Conservation (phyloP, 2,888 invertebrate species). For the Seladonia tumulorum region DNA sequence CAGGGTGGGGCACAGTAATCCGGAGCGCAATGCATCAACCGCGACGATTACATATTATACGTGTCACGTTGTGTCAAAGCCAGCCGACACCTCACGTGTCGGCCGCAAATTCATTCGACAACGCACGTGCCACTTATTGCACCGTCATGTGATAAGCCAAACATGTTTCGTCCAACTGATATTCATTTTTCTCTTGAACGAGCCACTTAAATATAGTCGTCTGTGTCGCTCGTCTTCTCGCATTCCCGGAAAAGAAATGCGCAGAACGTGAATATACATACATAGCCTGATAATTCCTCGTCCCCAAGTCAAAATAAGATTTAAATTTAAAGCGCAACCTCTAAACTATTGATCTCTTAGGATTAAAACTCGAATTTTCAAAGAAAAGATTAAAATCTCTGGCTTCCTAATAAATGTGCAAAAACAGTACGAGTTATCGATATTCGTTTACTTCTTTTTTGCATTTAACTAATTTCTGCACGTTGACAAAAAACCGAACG, state of each 20-base stretch:
- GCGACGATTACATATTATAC: constrained; percentile 74
- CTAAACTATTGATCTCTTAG: no score
- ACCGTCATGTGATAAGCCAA: constrained; percentile 37
- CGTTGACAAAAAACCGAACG: constrained; percentile 1
- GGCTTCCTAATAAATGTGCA: no score
- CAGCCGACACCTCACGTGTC: constrained; percentile 71
- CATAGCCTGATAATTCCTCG: no score
- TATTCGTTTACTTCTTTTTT: no score
- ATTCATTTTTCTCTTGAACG: constrained; percentile 40
- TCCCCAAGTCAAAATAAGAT: background rate
- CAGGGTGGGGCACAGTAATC: constrained; percentile 45
- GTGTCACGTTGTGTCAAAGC: constrained; percentile 75
- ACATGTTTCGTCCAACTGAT: constrained; percentile 55
- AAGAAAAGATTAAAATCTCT: no score
- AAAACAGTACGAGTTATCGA: no score
- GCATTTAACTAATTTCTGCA: background rate
- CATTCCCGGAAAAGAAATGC: background rate
- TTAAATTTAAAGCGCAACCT: background rate
- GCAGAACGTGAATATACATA: background rate
- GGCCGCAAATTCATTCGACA: constrained; percentile 77
- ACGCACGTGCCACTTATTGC: constrained; percentile 78
- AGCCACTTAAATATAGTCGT: background rate
- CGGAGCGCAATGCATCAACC: constrained; percentile 70
- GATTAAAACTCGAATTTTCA: no score
- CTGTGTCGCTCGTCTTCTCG: background rate